phyloP scores from a whole-genome alignment of 2,797 vertebrate species.

The Cygnus olor region DNA sequence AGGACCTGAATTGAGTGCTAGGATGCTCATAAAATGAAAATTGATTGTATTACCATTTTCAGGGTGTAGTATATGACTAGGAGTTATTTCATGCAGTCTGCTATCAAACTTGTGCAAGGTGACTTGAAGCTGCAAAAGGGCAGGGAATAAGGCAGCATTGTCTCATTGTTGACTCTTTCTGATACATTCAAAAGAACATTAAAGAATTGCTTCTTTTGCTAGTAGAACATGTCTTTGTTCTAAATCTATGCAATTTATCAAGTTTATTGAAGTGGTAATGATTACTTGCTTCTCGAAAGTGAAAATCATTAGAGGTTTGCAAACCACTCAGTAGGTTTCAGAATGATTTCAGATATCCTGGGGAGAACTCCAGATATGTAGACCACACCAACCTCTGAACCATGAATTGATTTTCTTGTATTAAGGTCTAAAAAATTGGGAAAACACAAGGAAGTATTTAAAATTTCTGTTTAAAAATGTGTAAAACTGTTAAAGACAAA shows the following conservation, averaged over 20 bases:
- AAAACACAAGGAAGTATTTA: background rate
- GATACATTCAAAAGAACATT: background rate
- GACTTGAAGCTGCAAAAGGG: background rate
- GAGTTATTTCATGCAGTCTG: background rate
- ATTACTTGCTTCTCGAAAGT: background rate
- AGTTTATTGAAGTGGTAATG: background rate
- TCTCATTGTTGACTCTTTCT: constrained; percentile 32
- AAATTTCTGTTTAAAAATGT: background rate
- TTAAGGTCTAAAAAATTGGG: background rate
- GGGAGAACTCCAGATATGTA: background rate
- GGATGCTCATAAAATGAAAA: constrained; percentile 13
- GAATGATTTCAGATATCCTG: background rate
- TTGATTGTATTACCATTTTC: background rate
- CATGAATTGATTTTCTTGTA: background rate
- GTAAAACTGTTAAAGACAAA: background rate
- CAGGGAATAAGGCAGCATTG: background rate
- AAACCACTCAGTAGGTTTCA: background rate
- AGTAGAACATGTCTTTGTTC: background rate
- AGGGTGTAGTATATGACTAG: background rate
- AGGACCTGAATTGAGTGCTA: background rate
- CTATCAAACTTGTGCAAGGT: background rate
- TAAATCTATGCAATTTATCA: background rate
- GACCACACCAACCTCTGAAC: background rate
- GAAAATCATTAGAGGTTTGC: background rate
- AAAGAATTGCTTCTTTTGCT: constrained; percentile 18